Evolutionary conservation across 1,140 invertebrate genomes (phyloP).

Genomic region (Drosophila kepulauana): DNA sequence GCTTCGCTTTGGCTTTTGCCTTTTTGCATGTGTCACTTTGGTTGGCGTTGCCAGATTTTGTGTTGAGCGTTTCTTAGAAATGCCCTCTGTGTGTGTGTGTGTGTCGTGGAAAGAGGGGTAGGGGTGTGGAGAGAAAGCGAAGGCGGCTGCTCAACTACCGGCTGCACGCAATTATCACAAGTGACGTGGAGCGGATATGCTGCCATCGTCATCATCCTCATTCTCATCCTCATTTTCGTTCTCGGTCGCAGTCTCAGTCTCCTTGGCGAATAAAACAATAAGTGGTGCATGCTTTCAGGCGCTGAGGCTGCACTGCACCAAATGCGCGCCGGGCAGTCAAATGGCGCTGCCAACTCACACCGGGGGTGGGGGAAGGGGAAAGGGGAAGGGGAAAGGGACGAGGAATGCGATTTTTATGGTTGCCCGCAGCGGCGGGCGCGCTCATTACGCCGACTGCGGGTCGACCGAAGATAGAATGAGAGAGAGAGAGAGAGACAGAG

Average conservation of each 20-base stretch:
- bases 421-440: conserved; percentile 73
- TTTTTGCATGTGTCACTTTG: conserved; percentile 58
- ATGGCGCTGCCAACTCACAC: conserved; percentile 40
- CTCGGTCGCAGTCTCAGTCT: conserved; percentile 19
- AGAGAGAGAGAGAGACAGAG: neutral
- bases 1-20: conserved; percentile 34
- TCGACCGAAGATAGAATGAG: conserved; percentile 8
- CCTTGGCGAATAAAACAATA: conserved; percentile 77
- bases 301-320: conserved; percentile 69
- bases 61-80: conserved; percentile 65
- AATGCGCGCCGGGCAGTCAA: conserved; percentile 74
- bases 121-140: neutral
- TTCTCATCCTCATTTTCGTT: neutral
- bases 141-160: conserved; percentile 50
- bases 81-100: neutral
- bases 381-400: neutral
- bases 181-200: conserved; percentile 82
- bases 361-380: neutral
- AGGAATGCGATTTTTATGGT: conserved; percentile 72
- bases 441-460: conserved; percentile 64
- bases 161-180: conserved; percentile 82
- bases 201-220: conserved; percentile 47
- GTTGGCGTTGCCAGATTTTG: conserved; percentile 70
- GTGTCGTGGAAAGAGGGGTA: neutral
- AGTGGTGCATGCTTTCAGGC: conserved; percentile 80